These are phyloP conservation scores for Euphydryas editha DNA, from an alignment of 2,888 invertebrate species.

Conservation along the genomic window DNA sequence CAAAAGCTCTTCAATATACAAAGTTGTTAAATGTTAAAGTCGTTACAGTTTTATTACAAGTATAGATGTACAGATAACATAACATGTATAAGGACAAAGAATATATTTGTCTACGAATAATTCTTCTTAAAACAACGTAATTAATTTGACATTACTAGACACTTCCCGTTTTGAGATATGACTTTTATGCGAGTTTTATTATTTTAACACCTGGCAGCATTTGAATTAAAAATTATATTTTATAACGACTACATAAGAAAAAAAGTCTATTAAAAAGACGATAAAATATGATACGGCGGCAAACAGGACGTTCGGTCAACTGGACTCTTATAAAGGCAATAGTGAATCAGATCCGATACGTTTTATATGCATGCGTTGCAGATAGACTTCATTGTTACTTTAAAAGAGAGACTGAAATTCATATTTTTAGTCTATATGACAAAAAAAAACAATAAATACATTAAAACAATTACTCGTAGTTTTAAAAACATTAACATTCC, in stretches of 20 bases:
- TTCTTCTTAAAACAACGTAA: slow-evolving; percentile 23
- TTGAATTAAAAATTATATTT: slow-evolving; percentile 72
- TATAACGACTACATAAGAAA: slow-evolving; percentile 61
- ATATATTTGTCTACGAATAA: slow-evolving; percentile 4
- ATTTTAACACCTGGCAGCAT: slow-evolving; percentile 65
- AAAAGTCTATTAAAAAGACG: slow-evolving; percentile 64
- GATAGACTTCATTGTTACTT: slow-evolving; percentile 63
- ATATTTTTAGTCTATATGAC: slow-evolving; percentile 47
- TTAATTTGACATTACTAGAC: slow-evolving; percentile 26
- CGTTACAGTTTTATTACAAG: no score
- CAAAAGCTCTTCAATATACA: no score
- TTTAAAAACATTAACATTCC: slow-evolving; percentile 15
- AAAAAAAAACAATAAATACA: slow-evolving; percentile 19
- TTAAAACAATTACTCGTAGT: slow-evolving; percentile 20
- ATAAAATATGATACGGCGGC: slow-evolving; percentile 56
- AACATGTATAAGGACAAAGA: not conserved
- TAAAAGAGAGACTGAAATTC: slow-evolving; percentile 26
- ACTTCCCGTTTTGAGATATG: slow-evolving; percentile 27
- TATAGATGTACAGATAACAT: no score
- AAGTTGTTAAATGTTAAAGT: no score
- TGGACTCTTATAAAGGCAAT: slow-evolving; percentile 67
- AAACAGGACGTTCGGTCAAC: slow-evolving; percentile 59
- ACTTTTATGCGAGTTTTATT: slow-evolving; percentile 53
- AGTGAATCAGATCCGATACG: slow-evolving; percentile 70
- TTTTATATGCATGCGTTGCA: slow-evolving; percentile 69